Evolutionary conservation across 2,797 vertebrate genomes (phyloP), one percentile per base, ranked within the genome.

Genomic region (Smutsia gigantea): DNA sequence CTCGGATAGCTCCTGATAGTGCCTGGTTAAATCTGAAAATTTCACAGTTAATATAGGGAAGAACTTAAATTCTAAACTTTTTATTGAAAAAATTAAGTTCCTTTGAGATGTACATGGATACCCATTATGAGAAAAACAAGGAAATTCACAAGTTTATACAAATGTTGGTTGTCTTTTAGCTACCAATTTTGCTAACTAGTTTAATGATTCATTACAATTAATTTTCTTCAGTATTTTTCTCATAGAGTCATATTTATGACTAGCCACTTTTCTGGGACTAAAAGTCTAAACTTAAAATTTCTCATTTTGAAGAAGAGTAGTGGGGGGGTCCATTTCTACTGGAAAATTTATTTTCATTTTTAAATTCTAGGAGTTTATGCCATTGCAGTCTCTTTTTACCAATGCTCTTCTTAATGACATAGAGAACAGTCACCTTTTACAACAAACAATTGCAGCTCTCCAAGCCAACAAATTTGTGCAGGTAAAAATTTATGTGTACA

Each of bases 391-490:
- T 95, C 99, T 99, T 95, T 99, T 99, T 98, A 98, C 98, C 96
- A 98, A 98, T 13, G 99, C 99, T 77, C 99, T 99, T 98, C 99
- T 99, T 98, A 99, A 99, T 77, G 99, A 99, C 96, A 98, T 99
- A 5, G 99, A 99, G 89, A 99, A 99, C 98, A 99, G 99, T 98
- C 99, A 99, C 71, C 98, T 99, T 95, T 98, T 99, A 93, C 99
- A 99, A 87, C 99, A 99, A 96, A 99, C 99, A 55, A 98, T 99
- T 78, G 97, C 99, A 79, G 98, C 99, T 83, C 99, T 99, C 42
- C 99, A 99, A 95, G 98, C 99, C 95, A 99, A 99, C 98, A 99
- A 99, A 98, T 99, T 99, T 98, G 99, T 99, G 68, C 99, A 99
- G 99, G 99, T 99, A 98, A 98, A 91, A 90, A 77, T 95, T 61